Conservation (phyloP, 2,113 vertebrate genomes). For the Dasyurus viverrinus region DNA sequence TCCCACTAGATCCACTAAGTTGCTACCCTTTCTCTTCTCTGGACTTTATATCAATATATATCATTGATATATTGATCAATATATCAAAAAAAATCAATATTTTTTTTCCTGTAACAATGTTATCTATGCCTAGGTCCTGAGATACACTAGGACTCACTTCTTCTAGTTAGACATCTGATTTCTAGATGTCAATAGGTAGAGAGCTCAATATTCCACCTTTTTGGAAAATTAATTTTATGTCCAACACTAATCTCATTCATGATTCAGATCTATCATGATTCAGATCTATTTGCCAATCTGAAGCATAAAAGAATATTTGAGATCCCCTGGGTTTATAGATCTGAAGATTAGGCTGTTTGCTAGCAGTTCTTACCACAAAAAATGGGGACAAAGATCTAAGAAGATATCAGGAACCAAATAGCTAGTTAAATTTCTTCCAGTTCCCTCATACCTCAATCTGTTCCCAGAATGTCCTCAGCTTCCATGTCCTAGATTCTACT, state of each 20-base stretch:
- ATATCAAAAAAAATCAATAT: no score
- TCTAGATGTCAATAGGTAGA: not conserved
- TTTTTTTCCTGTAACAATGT: not conserved
- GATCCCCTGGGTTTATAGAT: not conserved
- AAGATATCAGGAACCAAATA: not conserved
- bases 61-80: no score
- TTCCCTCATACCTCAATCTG: not conserved
- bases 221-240: not conserved
- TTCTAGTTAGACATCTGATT: not conserved
- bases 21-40: not conserved
- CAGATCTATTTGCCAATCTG: not conserved
- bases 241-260: not conserved
- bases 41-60: not conserved
- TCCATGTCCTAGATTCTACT: no score
- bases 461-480: not conserved
- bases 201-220: not conserved
- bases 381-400: not conserved
- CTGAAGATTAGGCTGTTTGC: not conserved
- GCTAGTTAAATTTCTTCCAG: not conserved
- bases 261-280: not conserved
- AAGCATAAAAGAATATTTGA: not conserved
- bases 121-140: not conserved
- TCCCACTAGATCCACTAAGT: not conserved
- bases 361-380: not conserved
- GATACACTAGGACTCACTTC: not conserved